Base-by-base conservation (phyloP, 2,888 invertebrate genomes). In the Dexiosoma caninum region DNA sequence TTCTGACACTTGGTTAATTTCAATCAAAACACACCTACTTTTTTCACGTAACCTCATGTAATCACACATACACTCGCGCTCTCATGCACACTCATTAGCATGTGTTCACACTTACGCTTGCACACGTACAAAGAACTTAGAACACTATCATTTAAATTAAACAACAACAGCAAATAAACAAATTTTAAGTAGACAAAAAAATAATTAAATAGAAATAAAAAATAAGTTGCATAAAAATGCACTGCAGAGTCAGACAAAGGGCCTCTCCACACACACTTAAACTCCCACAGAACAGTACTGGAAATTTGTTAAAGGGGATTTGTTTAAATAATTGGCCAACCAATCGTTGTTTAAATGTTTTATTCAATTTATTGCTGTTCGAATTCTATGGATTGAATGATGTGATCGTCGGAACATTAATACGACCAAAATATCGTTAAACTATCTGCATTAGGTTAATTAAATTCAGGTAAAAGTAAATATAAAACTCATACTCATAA, bases 11-110 rank as follows among this genome's bases (percentile, higher is more conserved):
- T 81, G 81, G 81, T 74, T 77, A 81, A 81, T 81, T 81, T 81
- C 81, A 81, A 81, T 81, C 77, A 81, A 77, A 81, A 81, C 81
- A 77, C 81, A 81, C 81, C 81, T 81, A 81, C 77, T 77, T 81
- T 81, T 76, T 77, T 78, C 67, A 49, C 40, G 46, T 69, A 60
- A 60, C 30, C 35, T 27, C 27, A 14, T 40, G 14, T 27, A 64
- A 49, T 42, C 21, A 23, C 55, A 14, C 14, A 40, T 59, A 27
- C 10, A 10, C 27, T 62, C 35, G 59, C 35, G 35, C 16, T 44
- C 35, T 10, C 16, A 46, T 16, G 37, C 23, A 59, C 30, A 14
- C 37, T 8, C 37, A 59, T 42, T 53, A 55, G 14, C 46, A 16
- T 55, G 57, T 40, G 37, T 51, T 69, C 35, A 40, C 70, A 62